Evolutionary conservation across 2,888 invertebrate genomes (phyloP), one percentile per base, ranked within the genome.

Genomic region (Cephus spinipes): DNA sequence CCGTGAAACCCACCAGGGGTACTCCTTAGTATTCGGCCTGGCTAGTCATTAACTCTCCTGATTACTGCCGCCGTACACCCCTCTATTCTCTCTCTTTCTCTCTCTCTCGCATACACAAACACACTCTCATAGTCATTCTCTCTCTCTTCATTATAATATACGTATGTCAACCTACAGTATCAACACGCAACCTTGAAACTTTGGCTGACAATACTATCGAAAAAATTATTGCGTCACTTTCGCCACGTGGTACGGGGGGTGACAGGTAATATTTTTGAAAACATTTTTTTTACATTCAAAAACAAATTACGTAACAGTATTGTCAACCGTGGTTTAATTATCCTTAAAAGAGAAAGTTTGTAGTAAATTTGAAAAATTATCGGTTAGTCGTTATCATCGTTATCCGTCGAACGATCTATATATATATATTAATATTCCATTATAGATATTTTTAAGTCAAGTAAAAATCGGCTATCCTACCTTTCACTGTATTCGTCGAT

Each of bases 401-500:
- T 55, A 55, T 2, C 55, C 0, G 23, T 55, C 23, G 55, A 23
- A 55, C 15, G 15, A 55, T 23, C 55, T 15, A 15, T 40, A 4
- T 32, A 0, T 32, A 0, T 32, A 32, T 15, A 55, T 55, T 23
- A 6, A 35, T 35, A 35, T 35, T 55, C 23, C 23, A 55, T 55
- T 9, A 23, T 55, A 55, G 15, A 23, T 55, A 55, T 55, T 4
- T 40, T 40, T 12, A 15, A 40, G 6, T 40, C 4, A 12, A 40
- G 12, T 15, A 40, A 40, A 40, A 55, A 55, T 55, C 23, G 55
- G 23, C 55, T 55, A 2, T 55, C 96, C 95, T 95, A 99, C 99
- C 98, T 98, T 94, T 98, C 98, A 90, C 98, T 98, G 94, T 99
- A 99, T 93, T 98, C 98, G 93, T 97, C 97, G 94, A 97, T 96